Evolutionary conservation across 2,888 invertebrate species (phyloP).

Genomic region (Zelleria hepariella): DNA sequence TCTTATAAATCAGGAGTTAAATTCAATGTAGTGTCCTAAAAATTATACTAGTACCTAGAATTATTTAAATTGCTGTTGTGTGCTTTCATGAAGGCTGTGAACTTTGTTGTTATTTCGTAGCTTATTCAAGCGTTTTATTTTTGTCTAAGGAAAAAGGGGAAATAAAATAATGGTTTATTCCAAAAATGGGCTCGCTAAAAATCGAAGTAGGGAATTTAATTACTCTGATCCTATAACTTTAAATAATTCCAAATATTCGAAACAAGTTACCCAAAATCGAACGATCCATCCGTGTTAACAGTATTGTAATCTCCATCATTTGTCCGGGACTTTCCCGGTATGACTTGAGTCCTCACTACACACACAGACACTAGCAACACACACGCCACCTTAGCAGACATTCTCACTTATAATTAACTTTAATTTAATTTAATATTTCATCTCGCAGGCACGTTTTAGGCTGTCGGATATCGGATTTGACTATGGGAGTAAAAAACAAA

Average conservation of each 20-base stretch:
- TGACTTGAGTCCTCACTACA: slow-evolving; percentile 54
- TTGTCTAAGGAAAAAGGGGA: too few species aligned
- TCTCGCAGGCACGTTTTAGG: slow-evolving; percentile 25
- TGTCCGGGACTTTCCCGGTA: slow-evolving; percentile 56
- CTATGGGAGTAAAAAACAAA: slow-evolving; percentile 60
- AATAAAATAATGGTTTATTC: too few species aligned
- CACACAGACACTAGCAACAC: slow-evolving; percentile 51
- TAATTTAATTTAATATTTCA: slow-evolving; percentile 21
- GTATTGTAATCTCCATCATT: slow-evolving; percentile 75
- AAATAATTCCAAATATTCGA: not conserved
- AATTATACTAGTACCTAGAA: too few species aligned
- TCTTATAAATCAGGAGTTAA: too few species aligned
- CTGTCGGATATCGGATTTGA: slow-evolving; percentile 34
- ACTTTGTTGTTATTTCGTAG: too few species aligned
- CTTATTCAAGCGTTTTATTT: too few species aligned
- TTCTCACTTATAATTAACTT: slow-evolving; percentile 26
- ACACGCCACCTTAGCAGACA: slow-evolving; percentile 48
- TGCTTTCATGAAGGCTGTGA: too few species aligned
- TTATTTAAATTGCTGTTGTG: too few species aligned
- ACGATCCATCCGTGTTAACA: slow-evolving; percentile 80
- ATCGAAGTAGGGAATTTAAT: too few species aligned
- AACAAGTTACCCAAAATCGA: slow-evolving; percentile 75
- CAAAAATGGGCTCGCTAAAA: too few species aligned
- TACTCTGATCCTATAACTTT: too few species aligned
- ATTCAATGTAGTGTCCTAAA: too few species aligned